Evolutionary conservation across 2,888 invertebrate genomes (phyloP), one percentile per base, ranked within the genome.

Genomic region (Watsonalla cultraria): DNA sequence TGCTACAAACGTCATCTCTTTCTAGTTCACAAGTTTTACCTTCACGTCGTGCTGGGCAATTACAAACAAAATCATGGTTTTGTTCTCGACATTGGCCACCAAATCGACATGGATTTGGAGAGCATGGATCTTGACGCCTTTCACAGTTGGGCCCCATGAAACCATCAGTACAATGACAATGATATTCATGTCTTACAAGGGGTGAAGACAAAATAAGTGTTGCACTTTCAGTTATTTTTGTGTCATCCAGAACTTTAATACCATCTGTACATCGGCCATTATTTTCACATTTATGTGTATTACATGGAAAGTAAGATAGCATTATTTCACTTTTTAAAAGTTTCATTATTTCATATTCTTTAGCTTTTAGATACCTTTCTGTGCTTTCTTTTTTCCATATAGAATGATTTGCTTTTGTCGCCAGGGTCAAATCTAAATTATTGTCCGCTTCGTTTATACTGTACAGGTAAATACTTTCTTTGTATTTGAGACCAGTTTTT

Each of bases 121-220:
- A 92, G 74, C 98, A 97, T 0, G 98, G 98, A 86, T 98, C 97
- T 86, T 97, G 96, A 7, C 96, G 92, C 70, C 95, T 94, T 71
- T 96, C 96, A 80, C 98, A 98, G 57, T 94, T 93, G 0, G 92
- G 91, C 0, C 98, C 98, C 11, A 95, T 95, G 75, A 96, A 98
- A 47, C 97, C 96, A 59, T 96, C 95, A 0, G 94, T 92, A 74
- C 98, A 98, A 61, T 94, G 93, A 77, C 98, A 98, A 5, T 88
- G 91, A 76, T 95, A 95, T 62, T 95, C 95, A 74, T 97, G 95
- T 7, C 92, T 91, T 0, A 98, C 93, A 46, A 93, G 83, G 0
- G 98, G 97, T 0, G 97, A 95, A 15, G 97, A 96, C 49, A 98
- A 92, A 39, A 98, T 94, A 13, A 98, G 84, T 15, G 94, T 92